Percentiles rank a stretch among this genome's conserved stretches.
phyloP scores from a whole-genome alignment of 2,797 vertebrate genomes.

The Mionectes olivaceus region DNA sequence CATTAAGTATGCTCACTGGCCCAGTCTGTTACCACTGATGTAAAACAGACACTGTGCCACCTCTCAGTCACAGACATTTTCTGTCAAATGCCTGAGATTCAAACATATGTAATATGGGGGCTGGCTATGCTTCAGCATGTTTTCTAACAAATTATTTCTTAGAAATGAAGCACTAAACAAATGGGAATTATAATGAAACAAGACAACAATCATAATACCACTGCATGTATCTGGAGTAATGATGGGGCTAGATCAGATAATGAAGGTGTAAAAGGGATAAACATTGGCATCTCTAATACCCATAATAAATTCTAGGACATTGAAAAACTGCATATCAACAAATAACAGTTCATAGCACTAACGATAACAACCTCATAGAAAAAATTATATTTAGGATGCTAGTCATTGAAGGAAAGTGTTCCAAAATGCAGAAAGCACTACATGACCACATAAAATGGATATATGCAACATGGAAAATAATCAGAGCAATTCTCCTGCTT shows the following conservation, averaged over 20 bases:
- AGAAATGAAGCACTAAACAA: slow-evolving; percentile 38
- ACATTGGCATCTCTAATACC: slow-evolving; percentile 31
- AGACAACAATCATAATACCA: slow-evolving; percentile 39
- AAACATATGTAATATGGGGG: not conserved
- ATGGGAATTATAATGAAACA: slow-evolving; percentile 59
- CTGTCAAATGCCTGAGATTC: not conserved
- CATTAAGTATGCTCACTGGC: not conserved
- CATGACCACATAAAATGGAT: not conserved
- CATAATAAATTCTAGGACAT: slow-evolving; percentile 33
- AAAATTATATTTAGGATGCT: not conserved
- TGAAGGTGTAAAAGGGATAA: slow-evolving; percentile 53
- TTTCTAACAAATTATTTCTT: slow-evolving; percentile 54
- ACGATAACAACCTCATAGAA: slow-evolving; percentile 10
- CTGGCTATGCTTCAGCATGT: slow-evolving; percentile 29
- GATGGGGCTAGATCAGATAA: slow-evolving; percentile 37
- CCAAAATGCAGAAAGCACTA: slow-evolving; percentile 15
- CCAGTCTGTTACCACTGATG: not conserved
- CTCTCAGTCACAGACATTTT: not conserved
- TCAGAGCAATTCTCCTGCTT: not conserved
- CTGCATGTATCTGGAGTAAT: slow-evolving; percentile 2
- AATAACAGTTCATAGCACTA: slow-evolving; percentile 28
- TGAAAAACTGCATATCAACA: slow-evolving; percentile 44
- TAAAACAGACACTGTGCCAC: not conserved
- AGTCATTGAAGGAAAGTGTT: not conserved
- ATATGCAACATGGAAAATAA: slow-evolving; percentile 18